These are phyloP conservation scores for Centruroides sculpturatus DNA, from an alignment of 1,140 invertebrate genomes.

Conservation along the genomic window DNA sequence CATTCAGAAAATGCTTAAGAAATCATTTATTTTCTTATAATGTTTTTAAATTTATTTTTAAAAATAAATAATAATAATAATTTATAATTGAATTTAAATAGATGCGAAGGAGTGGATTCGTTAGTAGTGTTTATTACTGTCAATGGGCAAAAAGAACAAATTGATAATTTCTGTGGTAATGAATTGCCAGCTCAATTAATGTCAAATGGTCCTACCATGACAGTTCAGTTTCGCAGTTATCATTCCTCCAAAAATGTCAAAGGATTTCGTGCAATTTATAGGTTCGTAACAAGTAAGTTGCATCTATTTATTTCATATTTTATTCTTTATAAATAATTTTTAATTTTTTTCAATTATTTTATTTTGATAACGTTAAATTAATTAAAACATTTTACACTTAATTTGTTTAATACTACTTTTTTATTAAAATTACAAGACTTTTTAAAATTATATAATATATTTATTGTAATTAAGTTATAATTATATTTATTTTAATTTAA, in stretches of 20 bases:
- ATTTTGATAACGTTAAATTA: no score
- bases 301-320: neutral
- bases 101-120: conserved; percentile 56
- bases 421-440: no score
- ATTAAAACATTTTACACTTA: no score
- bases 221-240: conserved; percentile 60
- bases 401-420: no score
- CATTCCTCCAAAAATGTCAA: conserved; percentile 46
- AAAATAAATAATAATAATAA: no score
- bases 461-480: no score
- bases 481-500: no score
- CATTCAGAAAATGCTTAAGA: no score
- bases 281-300: conserved; percentile 70
- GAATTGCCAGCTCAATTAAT: conserved; percentile 63
- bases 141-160: conserved; percentile 56
- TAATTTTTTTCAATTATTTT: no score
- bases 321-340: conserved; percentile 29
- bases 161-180: conserved; percentile 65
- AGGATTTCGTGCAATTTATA: conserved; percentile 73
- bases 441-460: no score
- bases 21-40: no score
- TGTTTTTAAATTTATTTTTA: no score
- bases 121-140: conserved; percentile 58
- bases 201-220: conserved; percentile 67
- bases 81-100: conserved; percentile 23